Percentiles rank a stretch among this genome's conserved stretches.
Evolutionary conservation across 2,113 vertebrate genomes (phyloP).

Genomic region (Clupea harengus): DNA sequence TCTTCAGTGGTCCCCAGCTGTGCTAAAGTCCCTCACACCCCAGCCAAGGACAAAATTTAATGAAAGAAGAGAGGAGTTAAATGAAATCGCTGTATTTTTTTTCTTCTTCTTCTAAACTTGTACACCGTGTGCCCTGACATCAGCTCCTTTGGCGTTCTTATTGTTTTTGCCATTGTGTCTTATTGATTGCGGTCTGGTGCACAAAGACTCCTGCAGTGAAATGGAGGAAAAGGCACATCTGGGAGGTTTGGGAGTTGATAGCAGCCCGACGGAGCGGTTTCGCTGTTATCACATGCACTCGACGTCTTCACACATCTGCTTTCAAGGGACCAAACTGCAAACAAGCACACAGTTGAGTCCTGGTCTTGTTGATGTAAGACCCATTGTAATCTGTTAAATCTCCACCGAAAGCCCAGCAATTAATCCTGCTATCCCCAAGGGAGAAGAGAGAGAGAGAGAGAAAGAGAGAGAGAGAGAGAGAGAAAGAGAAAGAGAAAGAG

Average conservation of each 20-base stretch:
- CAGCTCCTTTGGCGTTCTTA: background rate
- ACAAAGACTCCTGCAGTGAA: background rate
- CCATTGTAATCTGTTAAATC: conserved; percentile 65
- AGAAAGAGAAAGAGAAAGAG: conserved; percentile 24
- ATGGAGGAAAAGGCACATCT: background rate
- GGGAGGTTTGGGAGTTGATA: background rate
- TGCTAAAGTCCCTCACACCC: conserved; percentile 14
- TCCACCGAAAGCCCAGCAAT: conserved; percentile 50
- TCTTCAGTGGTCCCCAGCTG: conserved; percentile 1
- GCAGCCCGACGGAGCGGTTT: background rate
- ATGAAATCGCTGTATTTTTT: background rate
- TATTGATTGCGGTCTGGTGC: background rate
- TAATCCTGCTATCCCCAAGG: conserved; percentile 51
- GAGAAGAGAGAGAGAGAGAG: background rate
- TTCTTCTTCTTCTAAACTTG: background rate
- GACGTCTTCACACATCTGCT: conserved; percentile 4
- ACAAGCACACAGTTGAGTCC: conserved; percentile 48
- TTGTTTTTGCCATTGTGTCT: background rate
- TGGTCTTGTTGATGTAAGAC: conserved; percentile 50
- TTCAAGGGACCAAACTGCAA: conserved; percentile 38
- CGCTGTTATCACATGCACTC: background rate
- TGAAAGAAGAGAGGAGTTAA: conserved; percentile 4
- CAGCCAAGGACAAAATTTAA: conserved; percentile 17
- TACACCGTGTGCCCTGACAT: background rate
- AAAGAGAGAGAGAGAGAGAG: conserved; percentile 38